Conservation (phyloP, 2,888 invertebrate species). For the Subacronicta megacephala region DNA sequence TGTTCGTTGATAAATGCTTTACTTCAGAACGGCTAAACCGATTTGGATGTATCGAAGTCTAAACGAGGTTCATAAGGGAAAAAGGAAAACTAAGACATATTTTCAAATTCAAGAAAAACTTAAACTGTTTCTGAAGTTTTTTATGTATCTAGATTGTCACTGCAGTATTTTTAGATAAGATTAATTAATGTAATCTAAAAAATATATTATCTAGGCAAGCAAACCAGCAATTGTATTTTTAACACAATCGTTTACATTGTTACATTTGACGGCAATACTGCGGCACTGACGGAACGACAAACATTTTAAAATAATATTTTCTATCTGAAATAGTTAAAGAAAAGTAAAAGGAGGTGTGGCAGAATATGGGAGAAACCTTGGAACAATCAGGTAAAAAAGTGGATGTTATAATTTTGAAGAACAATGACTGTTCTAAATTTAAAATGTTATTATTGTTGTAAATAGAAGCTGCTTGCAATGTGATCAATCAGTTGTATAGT, state of each 20-base stretch:
- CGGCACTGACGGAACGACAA: neutral
- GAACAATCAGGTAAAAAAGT: neutral
- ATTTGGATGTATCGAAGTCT: too few species aligned
- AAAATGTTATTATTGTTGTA: too few species aligned
- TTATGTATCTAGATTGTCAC: too few species aligned
- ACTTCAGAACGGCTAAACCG: too few species aligned
- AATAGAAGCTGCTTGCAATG: neutral
- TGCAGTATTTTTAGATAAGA: constrained; percentile 20
- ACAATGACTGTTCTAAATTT: neutral
- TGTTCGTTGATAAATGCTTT: too few species aligned
- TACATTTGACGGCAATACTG: constrained; percentile 1
- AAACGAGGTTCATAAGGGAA: too few species aligned
- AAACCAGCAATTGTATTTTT: constrained; percentile 24
- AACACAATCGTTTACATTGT: constrained; percentile 9
- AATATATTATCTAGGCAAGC: constrained; percentile 12
- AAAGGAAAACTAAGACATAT: too few species aligned
- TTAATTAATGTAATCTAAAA: constrained; percentile 25
- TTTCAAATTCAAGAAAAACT: too few species aligned
- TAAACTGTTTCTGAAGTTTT: too few species aligned
- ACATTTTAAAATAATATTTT: neutral
- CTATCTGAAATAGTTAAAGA: neutral
- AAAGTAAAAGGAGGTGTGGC: neutral
- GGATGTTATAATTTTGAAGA: too few species aligned
- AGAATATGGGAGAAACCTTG: constrained; percentile 3
- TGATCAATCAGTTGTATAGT: neutral